Evolutionary conservation across 2,888 invertebrate genomes (phyloP), one percentile per base, ranked within the genome.

Genomic region (Lasiommata megera): DNA sequence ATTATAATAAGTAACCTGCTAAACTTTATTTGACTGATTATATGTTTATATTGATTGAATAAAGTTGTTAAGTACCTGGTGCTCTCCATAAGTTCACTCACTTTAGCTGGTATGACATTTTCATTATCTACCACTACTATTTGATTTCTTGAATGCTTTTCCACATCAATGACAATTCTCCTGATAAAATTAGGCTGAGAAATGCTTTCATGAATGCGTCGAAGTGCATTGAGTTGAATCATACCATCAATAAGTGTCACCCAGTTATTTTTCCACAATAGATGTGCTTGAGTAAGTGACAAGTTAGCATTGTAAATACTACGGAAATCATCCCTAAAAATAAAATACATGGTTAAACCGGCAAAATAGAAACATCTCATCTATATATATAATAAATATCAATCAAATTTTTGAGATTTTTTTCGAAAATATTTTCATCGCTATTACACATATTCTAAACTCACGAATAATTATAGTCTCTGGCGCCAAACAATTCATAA

Each of bases 231-330:
- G 57, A 96, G 92, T 82, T 97, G 97, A 11, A 97, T 79, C 91
- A 97, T 92, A 0, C 94, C 94, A 77, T 97, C 97, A 69, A 97
- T 88, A 67, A 96, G 94, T 2, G 95, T 93, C 0, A 95, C 93
- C 96, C 97, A 97, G 74, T 96, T 95, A 52, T 93, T 92, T 16
- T 91, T 88, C 96, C 96, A 96, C 38, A 77, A 70, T 3, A 92
- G 65, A 43, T 76, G 61, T 14, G 87, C 92, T 40, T 73, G 67
- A 0, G 74, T 77, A 7, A 81, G 55, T 0, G 74, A 66, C 7
- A 66, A 54, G 44, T 79, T 72, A 0, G 69, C 62, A 7, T 63
- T 64, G 12, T 68, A 48, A 17, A 86, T 77, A 54, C 74, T 76
- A 52, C 67, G 67, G 47, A 82, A 83, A 1, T 73, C 73, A 1